These are phyloP conservation scores for Saccopteryx bilineata DNA, from an alignment of 2,113 vertebrate species.

Conservation along the genomic window DNA sequence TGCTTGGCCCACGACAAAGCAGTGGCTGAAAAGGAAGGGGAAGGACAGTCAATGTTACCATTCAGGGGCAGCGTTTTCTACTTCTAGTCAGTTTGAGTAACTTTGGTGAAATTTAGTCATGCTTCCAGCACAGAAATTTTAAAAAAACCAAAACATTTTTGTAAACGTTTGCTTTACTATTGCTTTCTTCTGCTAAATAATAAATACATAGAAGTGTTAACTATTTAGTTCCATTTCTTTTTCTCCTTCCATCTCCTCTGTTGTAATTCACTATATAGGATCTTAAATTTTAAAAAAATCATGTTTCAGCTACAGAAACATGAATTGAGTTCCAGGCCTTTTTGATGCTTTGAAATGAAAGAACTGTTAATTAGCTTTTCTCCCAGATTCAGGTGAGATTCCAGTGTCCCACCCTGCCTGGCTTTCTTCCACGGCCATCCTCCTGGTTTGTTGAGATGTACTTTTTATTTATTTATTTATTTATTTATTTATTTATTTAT, in stretches of 20 bases:
- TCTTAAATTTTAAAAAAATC: background rate
- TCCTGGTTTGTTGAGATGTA: background rate
- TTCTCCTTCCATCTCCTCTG: constrained; percentile 53
- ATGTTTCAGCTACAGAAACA: background rate
- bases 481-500: too few species aligned
- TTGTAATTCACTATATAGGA: background rate
- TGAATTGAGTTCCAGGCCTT: background rate
- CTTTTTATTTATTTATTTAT: background rate
- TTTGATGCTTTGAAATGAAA: background rate
- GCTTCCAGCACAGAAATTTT: constrained; percentile 77
- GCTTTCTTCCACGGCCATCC: background rate
- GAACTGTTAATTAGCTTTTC: background rate
- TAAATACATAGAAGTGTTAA: constrained; percentile 74
- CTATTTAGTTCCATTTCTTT: constrained; percentile 33
- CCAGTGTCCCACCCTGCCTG: background rate
- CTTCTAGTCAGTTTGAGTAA: background rate
- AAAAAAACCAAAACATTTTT: constrained; percentile 20
- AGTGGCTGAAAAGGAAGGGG: background rate
- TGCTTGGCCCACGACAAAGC: constrained; percentile 34
- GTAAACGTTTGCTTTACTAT: constrained; percentile 70
- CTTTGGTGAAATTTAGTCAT: background rate
- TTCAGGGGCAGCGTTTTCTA: background rate
- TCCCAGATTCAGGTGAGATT: background rate
- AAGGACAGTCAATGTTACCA: background rate
- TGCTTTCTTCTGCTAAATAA: constrained; percentile 80